phyloP scores from a whole-genome alignment of 2,797 vertebrate genomes.

The Protosalanx chinensis region DNA sequence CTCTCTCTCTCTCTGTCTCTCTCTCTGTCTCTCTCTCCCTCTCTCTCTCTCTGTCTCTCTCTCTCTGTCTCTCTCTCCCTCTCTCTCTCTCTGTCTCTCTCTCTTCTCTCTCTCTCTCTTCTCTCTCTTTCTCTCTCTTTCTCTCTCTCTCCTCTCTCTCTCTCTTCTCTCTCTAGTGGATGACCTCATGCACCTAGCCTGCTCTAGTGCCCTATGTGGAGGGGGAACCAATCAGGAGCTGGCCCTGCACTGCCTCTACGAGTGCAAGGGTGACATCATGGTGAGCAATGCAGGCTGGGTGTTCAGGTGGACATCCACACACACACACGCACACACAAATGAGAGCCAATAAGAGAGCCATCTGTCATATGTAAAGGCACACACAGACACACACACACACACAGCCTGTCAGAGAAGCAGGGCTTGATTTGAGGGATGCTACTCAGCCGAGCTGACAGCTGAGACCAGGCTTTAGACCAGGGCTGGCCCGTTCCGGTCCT shows the following conservation, averaged over 20 bases:
- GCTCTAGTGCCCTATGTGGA: slow-evolving; percentile 90
- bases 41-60: background rate
- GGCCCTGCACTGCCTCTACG: slow-evolving; percentile 87
- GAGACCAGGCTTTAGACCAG: background rate
- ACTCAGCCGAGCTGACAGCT: slow-evolving; percentile 6
- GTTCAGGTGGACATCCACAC: background rate
- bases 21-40: slow-evolving; percentile 12
- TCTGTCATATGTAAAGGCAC: background rate
- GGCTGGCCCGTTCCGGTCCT: too few relatives aligned
- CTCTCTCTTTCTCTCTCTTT: background rate
- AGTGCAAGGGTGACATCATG: slow-evolving; percentile 89
- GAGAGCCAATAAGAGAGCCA: background rate
- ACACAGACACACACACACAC: too few relatives aligned
- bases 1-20: background rate
- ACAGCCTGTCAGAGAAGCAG: background rate
- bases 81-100: background rate
- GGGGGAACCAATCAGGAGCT: slow-evolving; percentile 97
- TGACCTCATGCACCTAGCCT: slow-evolving; percentile 89
- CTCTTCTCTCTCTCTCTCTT: background rate
- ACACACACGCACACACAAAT: too few relatives aligned
- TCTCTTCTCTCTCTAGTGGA: slow-evolving; percentile 68
- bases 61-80: slow-evolving; percentile 12
- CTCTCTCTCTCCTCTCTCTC: background rate
- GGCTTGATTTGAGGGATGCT: background rate
- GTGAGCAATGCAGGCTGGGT: slow-evolving; percentile 73